Evolutionary conservation across 2,888 invertebrate species (phyloP).

Genomic region (Luperina nickerlii): DNA sequence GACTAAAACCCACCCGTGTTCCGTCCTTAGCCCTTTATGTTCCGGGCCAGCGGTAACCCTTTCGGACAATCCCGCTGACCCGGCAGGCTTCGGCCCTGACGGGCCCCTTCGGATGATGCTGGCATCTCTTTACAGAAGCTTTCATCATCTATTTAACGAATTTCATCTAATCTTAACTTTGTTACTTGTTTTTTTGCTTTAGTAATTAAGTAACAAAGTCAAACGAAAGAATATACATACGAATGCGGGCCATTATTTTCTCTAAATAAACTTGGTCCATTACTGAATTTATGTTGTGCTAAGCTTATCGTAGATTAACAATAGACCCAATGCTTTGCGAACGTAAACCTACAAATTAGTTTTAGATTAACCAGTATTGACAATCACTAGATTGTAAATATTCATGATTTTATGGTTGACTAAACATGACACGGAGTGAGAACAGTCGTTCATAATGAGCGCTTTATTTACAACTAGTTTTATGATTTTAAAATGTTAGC

Average conservation of each 20-base stretch:
- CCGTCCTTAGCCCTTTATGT: too few species aligned
- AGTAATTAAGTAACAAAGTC: background rate
- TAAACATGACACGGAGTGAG: conserved; percentile 15
- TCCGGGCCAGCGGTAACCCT: too few species aligned
- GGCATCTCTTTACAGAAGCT: too few species aligned
- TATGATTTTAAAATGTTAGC: background rate
- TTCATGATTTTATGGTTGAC: conserved; percentile 46
- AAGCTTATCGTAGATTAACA: conserved; percentile 29
- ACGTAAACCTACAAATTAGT: conserved; percentile 47
- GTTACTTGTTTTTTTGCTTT: background rate
- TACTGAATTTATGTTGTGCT: conserved; percentile 8
- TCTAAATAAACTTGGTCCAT: conserved; percentile 12
- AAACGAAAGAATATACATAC: background rate
- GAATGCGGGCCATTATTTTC: background rate
- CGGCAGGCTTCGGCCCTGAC: too few species aligned
- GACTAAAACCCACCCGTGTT: too few species aligned
- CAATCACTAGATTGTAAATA: conserved; percentile 21
- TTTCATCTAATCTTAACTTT: background rate
- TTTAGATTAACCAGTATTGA: conserved; percentile 44
- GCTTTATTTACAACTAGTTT: background rate
- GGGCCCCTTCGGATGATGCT: too few species aligned
- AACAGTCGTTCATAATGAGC: background rate
- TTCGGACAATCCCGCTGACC: too few species aligned
- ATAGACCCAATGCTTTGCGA: conserved; percentile 12
- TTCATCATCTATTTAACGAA: too few species aligned